phyloP scores from a whole-genome alignment of 2,113 vertebrate species.

The Tauraco erythrolophus region DNA sequence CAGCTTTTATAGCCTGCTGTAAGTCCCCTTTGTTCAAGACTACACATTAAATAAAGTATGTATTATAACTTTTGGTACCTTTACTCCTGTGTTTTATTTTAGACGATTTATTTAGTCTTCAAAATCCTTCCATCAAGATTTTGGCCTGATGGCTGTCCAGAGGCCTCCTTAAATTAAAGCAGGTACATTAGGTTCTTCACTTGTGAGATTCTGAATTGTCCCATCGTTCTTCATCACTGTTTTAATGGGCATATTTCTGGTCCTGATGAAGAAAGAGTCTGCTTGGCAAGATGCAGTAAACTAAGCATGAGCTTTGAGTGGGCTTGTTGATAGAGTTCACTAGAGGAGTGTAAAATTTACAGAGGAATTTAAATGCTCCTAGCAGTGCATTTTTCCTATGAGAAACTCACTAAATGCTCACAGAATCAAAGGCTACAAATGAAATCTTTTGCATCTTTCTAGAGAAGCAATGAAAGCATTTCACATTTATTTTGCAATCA shows the following conservation, averaged over 20 bases:
- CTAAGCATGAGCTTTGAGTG: constrained; percentile 9
- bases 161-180: constrained; percentile 32
- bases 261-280: constrained; percentile 31
- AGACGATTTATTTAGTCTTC: constrained; percentile 35
- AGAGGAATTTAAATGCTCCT: not conserved
- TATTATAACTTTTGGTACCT: constrained; percentile 11
- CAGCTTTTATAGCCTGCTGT: not conserved
- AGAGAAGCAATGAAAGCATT: constrained; percentile 8
- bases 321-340: constrained; percentile 26
- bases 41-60: constrained; percentile 2
- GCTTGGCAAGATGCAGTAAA: constrained; percentile 17
- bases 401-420: constrained; percentile 12
- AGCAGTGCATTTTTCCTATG: not conserved
- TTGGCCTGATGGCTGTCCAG: constrained; percentile 15
- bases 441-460: constrained; percentile 2
- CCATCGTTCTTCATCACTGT: constrained; percentile 29
- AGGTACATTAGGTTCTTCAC: constrained; percentile 22
- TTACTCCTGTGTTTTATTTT: constrained; percentile 45
- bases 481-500: constrained; percentile 16
- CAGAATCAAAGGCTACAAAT: constrained; percentile 1
- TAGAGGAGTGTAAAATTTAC: constrained; percentile 1
- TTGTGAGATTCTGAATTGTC: constrained; percentile 34
- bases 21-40: constrained; percentile 1
- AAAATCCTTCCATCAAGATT: constrained; percentile 39
- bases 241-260: constrained; percentile 24